These are phyloP conservation scores for Hypomecis punctinalis DNA, from an alignment of 2,888 invertebrate species.

Conservation along the genomic window DNA sequence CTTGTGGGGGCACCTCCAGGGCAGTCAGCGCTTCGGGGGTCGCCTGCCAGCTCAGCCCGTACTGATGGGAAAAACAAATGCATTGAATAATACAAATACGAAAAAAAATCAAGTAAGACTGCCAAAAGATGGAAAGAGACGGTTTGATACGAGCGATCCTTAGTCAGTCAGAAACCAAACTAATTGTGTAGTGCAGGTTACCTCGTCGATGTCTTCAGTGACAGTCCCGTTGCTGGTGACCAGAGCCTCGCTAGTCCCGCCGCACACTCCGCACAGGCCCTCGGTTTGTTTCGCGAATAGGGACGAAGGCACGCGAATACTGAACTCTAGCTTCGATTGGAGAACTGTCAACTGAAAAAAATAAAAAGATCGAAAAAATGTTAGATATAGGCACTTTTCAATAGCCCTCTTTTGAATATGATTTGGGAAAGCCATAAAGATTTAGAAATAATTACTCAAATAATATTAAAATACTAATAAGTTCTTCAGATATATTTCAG, in stretches of 20 bases:
- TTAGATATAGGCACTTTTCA: not conserved
- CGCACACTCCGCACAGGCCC: conserved; percentile 92
- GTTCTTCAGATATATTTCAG: no score
- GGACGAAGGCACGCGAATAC: conserved; percentile 88
- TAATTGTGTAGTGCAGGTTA: conserved; percentile 65
- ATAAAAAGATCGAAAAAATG: not conserved
- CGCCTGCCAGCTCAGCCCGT: conserved; percentile 85
- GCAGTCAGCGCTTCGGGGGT: conserved; percentile 70
- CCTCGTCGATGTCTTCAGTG: conserved; percentile 84
- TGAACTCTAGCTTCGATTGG: conserved; percentile 78
- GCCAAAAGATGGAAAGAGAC: not conserved
- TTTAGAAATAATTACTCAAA: no score
- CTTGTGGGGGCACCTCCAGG: conserved; percentile 75
- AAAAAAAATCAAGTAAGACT: no score
- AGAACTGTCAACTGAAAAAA: conserved; percentile 62
- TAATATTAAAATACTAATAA: no score
- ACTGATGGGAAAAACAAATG: conserved; percentile 53
- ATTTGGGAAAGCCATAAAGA: no score
- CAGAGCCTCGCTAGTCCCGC: conserved; percentile 84
- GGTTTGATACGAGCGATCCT: not conserved
- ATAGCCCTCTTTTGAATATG: not conserved
- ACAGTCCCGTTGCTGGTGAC: conserved; percentile 78
- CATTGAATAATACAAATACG: not conserved
- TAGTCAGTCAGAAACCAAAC: not conserved
- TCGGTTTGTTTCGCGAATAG: conserved; percentile 89